These are phyloP conservation scores for Onychostoma macrolepis DNA, from an alignment of 2,113 vertebrate species.

Conservation along the genomic window DNA sequence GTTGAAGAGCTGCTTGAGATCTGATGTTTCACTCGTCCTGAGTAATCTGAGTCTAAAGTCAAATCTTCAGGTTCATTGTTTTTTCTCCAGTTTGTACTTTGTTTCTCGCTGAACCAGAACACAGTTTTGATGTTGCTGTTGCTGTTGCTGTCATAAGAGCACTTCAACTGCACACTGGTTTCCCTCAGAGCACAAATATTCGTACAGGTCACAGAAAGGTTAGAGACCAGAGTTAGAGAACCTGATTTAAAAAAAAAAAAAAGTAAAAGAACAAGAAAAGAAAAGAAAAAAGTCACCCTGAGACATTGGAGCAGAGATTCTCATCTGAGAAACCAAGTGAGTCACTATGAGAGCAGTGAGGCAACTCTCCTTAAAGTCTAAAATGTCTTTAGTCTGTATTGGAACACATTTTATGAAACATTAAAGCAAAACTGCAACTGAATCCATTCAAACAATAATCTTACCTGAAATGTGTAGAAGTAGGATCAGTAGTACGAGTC, in stretches of 20 bases:
- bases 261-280: no score
- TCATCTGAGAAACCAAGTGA: not conserved
- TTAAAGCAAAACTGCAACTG: not conserved
- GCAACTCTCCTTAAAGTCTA: not conserved
- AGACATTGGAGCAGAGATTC: not conserved
- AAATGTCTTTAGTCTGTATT: not conserved
- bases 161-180: not conserved
- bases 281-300: no score
- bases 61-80: slow-evolving; percentile 46
- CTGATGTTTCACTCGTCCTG: slow-evolving; percentile 32
- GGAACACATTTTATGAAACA: not conserved
- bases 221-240: not conserved
- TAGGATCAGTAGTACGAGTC: not conserved
- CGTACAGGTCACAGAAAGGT: not conserved
- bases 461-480: slow-evolving; percentile 21
- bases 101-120: slow-evolving; percentile 48
- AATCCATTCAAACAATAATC: not conserved
- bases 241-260: not conserved
- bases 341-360: not conserved
- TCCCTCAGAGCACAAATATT: slow-evolving; percentile 27
- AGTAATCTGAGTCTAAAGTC: slow-evolving; percentile 47
- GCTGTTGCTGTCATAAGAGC: not conserved
- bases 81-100: slow-evolving; percentile 45
- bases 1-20: not conserved
- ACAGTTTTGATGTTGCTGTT: not conserved